phyloP scores from a whole-genome alignment of 1,140 invertebrate genomes.

The Tetranychus urticae region DNA sequence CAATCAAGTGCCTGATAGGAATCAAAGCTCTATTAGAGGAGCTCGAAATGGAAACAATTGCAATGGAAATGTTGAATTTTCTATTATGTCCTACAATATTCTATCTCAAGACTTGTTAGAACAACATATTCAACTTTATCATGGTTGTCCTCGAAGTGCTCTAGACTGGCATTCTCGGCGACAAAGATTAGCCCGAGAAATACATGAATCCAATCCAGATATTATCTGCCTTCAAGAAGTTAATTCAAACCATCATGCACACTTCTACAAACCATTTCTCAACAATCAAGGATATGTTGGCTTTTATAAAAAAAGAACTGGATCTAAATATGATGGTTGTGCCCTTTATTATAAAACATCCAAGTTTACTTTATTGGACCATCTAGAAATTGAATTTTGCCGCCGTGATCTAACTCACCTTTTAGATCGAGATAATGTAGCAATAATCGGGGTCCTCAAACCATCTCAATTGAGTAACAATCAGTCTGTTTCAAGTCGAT shows the following conservation, averaged over 20 bases:
- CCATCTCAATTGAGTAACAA: conserved; percentile 4
- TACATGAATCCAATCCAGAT: conserved; percentile 11
- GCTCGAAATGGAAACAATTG: conserved; percentile 3
- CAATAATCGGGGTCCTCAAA: conserved; percentile 43
- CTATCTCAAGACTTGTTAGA: conserved; percentile 55
- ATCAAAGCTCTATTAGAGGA: neutral
- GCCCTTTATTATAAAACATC: conserved; percentile 46
- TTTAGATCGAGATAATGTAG: conserved; percentile 66
- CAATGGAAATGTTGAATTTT: conserved; percentile 15
- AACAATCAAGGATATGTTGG: conserved; percentile 29
- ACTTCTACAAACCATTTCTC: conserved; percentile 27
- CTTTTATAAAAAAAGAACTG: conserved; percentile 46
- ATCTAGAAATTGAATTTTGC: conserved; percentile 33
- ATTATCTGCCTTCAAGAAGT: conserved; percentile 41
- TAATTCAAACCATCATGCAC: conserved; percentile 41
- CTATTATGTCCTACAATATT: conserved; percentile 56
- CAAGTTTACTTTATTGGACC: conserved; percentile 24
- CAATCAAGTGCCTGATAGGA: too few species aligned
- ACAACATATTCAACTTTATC: conserved; percentile 47
- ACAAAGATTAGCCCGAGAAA: conserved; percentile 28
- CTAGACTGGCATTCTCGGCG: conserved; percentile 45
- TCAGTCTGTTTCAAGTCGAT: conserved; percentile 17
- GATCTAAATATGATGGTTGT: conserved; percentile 46
- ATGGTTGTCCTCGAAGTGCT: conserved; percentile 27
- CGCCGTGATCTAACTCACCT: conserved; percentile 22